Conservation (phyloP, 2,888 invertebrate genomes). For the Tipula unca region DNA sequence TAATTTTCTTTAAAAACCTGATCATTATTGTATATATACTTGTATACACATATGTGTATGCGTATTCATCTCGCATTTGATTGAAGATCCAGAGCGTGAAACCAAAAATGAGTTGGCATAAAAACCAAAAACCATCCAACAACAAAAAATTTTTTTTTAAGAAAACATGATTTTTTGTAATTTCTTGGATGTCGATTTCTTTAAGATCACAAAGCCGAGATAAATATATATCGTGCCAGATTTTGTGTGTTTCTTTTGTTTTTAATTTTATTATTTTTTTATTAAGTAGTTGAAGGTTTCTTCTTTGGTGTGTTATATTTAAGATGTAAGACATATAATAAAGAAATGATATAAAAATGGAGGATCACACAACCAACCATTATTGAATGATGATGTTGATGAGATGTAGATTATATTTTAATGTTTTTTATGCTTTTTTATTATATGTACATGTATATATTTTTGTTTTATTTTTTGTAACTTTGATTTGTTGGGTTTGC, state of each 20-base stretch:
- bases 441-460: too few relatives aligned
- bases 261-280: neutral
- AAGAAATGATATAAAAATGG: neutral
- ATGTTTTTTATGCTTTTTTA: neutral
- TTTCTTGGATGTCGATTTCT: neutral
- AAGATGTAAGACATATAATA: slow-evolving; percentile 3
- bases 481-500: slow-evolving; percentile 14
- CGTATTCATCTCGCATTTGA: neutral
- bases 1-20: neutral
- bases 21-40: neutral
- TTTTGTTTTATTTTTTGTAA: neutral
- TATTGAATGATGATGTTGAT: neutral
- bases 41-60: neutral
- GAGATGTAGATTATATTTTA: slow-evolving; percentile 8
- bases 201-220: neutral
- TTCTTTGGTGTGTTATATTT: neutral
- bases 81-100: neutral
- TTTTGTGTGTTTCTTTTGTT: neutral
- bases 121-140: neutral
- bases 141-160: neutral
- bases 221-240: neutral
- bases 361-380: slow-evolving; percentile 14
- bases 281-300: neutral
- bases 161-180: neutral
- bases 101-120: neutral